These are phyloP conservation scores for Fundulus diaphanus DNA, from an alignment of 2,797 vertebrate species.

Conservation along the genomic window DNA sequence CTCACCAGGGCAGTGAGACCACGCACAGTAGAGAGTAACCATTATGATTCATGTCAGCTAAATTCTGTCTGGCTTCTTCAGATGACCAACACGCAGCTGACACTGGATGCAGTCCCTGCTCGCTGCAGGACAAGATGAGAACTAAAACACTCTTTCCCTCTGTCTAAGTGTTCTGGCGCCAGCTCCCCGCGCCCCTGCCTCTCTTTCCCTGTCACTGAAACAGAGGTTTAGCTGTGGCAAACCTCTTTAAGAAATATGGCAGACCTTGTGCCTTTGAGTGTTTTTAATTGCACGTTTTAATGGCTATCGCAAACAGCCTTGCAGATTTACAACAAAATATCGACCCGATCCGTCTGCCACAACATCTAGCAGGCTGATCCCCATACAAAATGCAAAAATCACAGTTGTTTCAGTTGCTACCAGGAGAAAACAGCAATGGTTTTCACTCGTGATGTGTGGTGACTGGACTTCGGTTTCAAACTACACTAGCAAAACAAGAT, in stretches of 20 bases:
- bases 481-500: slow-evolving; percentile 36
- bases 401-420: slow-evolving; percentile 31
- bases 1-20: slow-evolving; percentile 59
- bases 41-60: slow-evolving; percentile 53
- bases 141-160: slow-evolving; percentile 40
- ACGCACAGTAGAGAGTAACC: slow-evolving; percentile 52
- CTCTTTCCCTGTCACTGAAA: slow-evolving; percentile 66
- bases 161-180: slow-evolving; percentile 67
- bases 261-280: slow-evolving; percentile 44
- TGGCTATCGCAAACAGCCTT: slow-evolving; percentile 28
- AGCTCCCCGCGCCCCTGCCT: slow-evolving; percentile 48
- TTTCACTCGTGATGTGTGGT: slow-evolving; percentile 23
- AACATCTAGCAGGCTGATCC: slow-evolving; percentile 14
- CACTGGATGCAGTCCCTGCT: slow-evolving; percentile 42
- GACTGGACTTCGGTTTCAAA: slow-evolving; percentile 45
- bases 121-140: slow-evolving; percentile 36
- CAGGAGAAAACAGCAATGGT: slow-evolving; percentile 41
- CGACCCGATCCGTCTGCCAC: slow-evolving; percentile 15
- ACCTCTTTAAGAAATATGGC: slow-evolving; percentile 25
- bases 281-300: slow-evolving; percentile 58
- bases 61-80: slow-evolving; percentile 20
- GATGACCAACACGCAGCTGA: slow-evolving; percentile 39
- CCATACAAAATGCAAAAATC: slow-evolving; percentile 14
- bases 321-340: slow-evolving; percentile 33
- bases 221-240: slow-evolving; percentile 58